Percentiles rank a stretch among this genome's conserved stretches.
These are phyloP conservation scores for Aurelia sp. DNA, from an alignment of 30 jellyfish, hydroid and myxozoan genomes.

Conservation along the genomic window DNA sequence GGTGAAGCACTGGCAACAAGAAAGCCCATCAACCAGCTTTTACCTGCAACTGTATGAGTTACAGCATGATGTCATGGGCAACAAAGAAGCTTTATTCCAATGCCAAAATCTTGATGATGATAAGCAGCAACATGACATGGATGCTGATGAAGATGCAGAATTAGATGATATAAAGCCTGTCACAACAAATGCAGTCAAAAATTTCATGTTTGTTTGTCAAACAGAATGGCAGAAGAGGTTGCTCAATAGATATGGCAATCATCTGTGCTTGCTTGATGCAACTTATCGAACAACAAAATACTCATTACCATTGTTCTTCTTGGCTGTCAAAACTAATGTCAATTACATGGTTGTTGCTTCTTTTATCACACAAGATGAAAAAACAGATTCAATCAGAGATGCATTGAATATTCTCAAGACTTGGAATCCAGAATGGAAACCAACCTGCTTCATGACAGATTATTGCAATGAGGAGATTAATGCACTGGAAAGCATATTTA, in stretches of 20 bases:
- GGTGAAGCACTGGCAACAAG: slow-evolving; percentile 30
- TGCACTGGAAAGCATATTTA: slow-evolving; percentile 9
- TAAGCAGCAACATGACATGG: neutral
- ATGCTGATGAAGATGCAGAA: slow-evolving; percentile 4
- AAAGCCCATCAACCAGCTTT: slow-evolving; percentile 22
- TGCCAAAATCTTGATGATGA: neutral
- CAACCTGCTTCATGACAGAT: slow-evolving; percentile 39
- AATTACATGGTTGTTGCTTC: slow-evolving; percentile 20
- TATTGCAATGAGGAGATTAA: slow-evolving; percentile 58
- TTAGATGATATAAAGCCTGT: slow-evolving; percentile 3
- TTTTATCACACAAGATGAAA: slow-evolving; percentile 26
- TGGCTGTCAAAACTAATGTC: slow-evolving; percentile 33
- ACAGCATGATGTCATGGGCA: neutral
- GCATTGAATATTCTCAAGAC: slow-evolving; percentile 14
- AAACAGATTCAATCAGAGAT: slow-evolving; percentile 12
- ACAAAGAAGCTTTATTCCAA: neutral
- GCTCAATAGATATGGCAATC: slow-evolving; percentile 16
- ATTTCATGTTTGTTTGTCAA: slow-evolving; percentile 24
- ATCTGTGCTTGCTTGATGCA: slow-evolving; percentile 35
- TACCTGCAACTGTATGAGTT: slow-evolving; percentile 5
- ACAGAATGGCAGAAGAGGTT: slow-evolving; percentile 2
- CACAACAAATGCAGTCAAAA: slow-evolving; percentile 2
- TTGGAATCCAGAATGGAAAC: slow-evolving; percentile 30
- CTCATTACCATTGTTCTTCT: slow-evolving; percentile 17
- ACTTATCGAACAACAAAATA: slow-evolving; percentile 25